Base-by-base conservation (phyloP, 2,113 vertebrate genomes). In the Galeopterus variegatus region DNA sequence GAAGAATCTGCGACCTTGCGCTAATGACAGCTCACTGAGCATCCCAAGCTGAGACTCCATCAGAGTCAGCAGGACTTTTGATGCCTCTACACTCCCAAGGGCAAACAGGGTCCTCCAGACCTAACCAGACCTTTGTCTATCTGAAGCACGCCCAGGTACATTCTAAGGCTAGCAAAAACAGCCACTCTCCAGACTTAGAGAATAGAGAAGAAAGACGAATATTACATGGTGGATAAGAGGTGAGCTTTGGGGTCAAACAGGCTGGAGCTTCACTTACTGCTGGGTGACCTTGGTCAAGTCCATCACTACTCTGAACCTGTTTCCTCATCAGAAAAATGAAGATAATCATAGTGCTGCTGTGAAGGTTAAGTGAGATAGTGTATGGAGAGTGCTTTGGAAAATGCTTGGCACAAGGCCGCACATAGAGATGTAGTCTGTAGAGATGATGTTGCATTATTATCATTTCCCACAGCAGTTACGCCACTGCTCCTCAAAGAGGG, bases 361-460 rank as follows among this genome's bases (percentile, higher is more conserved):
- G 48, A 41, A 21, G 41, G 8, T 24, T 54, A 19, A 33, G 15
- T 23, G 14, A 80, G 45, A 54, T 1, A 5, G 14, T 3, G 15
- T 13, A 0, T 8, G 3, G 54, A 21, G n/a, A 36, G 18, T 17
- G 31, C 45, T 93, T 28, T 52, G 85, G 67, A 23, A 64, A 41
- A 17, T 23, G 48, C 21, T 24, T 17, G 52, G 45, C 60, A 13
- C 13, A 0, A 26, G 60, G 21, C 81, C 9, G 3, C 36, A 5
- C 79, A 14, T 45, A 41, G 3, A 28, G 56, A n/a, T 14, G 24
- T 28, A 14, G 31, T 41, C 72, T 77, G n/a, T 33, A 5, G n/a
- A 23, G 41, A 15, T 2, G 60, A 54, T 0, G 0, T 50, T 23
- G 14, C 11, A 0, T 65, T 23, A 10, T 21, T 31, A 4, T 33